Evolutionary conservation across 2,113 vertebrate species (phyloP), one percentile per base, ranked within the genome.

Genomic region (Ceyx cyanopectus): DNA sequence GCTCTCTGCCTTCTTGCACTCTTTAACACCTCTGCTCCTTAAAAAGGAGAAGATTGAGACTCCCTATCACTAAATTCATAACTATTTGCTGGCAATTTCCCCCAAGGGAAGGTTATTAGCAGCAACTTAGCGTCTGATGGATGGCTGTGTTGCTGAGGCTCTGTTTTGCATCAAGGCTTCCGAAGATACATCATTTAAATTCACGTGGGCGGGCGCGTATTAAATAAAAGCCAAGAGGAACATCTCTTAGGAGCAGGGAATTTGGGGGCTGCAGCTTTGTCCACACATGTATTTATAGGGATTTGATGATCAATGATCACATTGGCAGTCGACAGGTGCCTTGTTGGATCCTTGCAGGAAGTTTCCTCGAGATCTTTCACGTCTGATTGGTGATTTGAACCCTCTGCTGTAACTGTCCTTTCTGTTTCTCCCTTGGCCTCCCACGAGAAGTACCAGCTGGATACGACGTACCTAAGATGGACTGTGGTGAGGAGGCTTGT

Each of bases 51-150:
- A 97, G 90, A 97, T 92, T 95, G 95, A 96, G 92, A 50, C 46
- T 94, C 89, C 82, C 48, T 76, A 93, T 95, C 63, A 72, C 92
- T 87, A 96, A 97, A 96, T 96, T 93, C 90, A 90, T 95, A 98
- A 97, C 92, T 69, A 95, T 96, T 97, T 96, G 92, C 93, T 74
- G 95, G 85, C 83, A 92, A 76, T 97, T 97, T 90, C 30, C 86
- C 95, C 92, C 94, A 37, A 6, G 92, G 96, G 95, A 96, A 96
- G n/a, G 84, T 96, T 97, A 96, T 98, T 98, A 98, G 92, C 90
- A 95, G 88, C 94, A 96, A 89, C 95, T 97, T 97, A 97, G 92
- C 41, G 60, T 53, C 91, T 97, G 96, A 98, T 96, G 96, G 96
- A 98, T 97, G 96, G 85, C 57, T 65, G 24, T 83, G 30, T 58